Evolutionary conservation across 2,888 invertebrate species (phyloP), one percentile per base, ranked within the genome.

Genomic region (Neoaliturus tenellus): DNA sequence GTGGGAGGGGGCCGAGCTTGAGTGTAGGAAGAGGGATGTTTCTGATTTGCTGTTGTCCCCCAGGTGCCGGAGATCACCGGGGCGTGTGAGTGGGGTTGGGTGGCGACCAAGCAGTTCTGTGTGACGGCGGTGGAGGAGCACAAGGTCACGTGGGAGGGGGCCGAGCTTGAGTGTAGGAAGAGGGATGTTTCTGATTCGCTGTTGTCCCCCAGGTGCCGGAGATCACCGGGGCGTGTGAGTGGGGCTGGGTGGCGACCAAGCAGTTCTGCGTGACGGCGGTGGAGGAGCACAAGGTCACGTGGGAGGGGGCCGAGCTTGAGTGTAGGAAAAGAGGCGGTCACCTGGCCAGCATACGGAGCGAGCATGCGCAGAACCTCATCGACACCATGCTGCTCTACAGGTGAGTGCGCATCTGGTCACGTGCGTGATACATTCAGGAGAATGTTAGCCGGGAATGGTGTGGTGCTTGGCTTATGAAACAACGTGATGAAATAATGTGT

Each of bases 1-100:
- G 0, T 96, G 95, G 95, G 90, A 92, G 17, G 93, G 94, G 85
- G 95, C 95, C 0, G 95, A 95, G 88, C 91, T 92, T 28, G 93
- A 94, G 88, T 95, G 95, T 88, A 91, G 90, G 25, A 75, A 48
- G 5, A 51, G 41, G 14, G 94, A 94, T 0, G 95, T 95, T 95
- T 55, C 55, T 23, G 20, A 55, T 23, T n/a, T 23, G 23, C 23
- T 55, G 55, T 55, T 55, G 94, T n/a, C n/a, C n/a, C n/a, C n/a
- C 94, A 73, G 0, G 90, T 94, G 2, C 92, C 92, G 5, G 93
- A 93, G 28, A 90, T 95, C 1, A 93, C 94, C 31, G 93, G 93
- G 0, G 92, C 92, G 86, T 95, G 95, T 89, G 94, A 93, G 69
- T 95, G 94, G 87, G 85, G 85, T 0, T 95, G 95, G 95, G 93